phyloP scores from a whole-genome alignment of 1,140 invertebrate genomes.

The Papilio polytes region DNA sequence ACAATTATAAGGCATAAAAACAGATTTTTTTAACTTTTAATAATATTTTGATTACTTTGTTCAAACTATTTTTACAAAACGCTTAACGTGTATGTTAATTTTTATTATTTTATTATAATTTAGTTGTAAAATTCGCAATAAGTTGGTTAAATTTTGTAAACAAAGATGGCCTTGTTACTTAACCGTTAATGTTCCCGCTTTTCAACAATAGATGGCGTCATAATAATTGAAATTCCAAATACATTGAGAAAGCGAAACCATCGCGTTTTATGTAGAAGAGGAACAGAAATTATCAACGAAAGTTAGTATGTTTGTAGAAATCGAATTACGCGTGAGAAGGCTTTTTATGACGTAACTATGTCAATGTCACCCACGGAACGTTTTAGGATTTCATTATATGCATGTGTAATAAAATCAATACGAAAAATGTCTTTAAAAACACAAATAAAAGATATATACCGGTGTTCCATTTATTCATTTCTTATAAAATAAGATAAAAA shows the following conservation, averaged over 20 bases:
- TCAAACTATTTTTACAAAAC: no score
- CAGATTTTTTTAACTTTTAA: no score
- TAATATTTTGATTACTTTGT: no score
- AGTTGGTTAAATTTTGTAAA: background rate
- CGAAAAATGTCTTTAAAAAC: no score
- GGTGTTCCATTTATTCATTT: background rate
- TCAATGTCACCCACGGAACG: constrained; percentile 26
- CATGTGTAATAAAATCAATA: background rate
- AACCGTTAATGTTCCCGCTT: background rate
- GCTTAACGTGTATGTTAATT: no score
- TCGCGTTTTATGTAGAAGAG: background rate
- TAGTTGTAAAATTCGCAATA: background rate
- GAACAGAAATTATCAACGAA: constrained; percentile 23
- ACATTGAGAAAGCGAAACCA: background rate
- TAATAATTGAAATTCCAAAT: constrained; percentile 20
- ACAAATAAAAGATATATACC: no score
- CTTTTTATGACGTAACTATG: constrained; percentile 23
- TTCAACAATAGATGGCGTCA: constrained; percentile 9
- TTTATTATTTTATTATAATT: no score
- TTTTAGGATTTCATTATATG: background rate
- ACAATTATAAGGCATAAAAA: no score
- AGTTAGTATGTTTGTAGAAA: constrained; percentile 30
- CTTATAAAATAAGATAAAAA: background rate
- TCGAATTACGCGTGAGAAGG: constrained; percentile 8
- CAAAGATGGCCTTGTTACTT: background rate